A percentile compares a stretch with the other conserved stretches of the same genome.
These are phyloP conservation scores for Stegastes partitus DNA, from an alignment of 2,113 vertebrate genomes.

Conservation along the genomic window DNA sequence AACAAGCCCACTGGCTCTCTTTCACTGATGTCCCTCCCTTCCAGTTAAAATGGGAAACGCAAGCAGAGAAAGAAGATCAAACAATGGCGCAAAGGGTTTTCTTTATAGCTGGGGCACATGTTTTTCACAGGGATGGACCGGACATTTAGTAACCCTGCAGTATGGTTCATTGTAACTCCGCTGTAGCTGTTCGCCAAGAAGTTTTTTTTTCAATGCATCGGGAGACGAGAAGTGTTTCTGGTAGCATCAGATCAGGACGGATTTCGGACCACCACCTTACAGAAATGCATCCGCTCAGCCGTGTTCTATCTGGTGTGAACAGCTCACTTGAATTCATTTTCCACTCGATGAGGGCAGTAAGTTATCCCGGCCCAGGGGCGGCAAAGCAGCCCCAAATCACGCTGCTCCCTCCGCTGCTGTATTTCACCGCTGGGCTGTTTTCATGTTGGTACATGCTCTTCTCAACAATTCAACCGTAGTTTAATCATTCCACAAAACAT, in stretches of 20 bases:
- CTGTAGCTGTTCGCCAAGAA: not conserved
- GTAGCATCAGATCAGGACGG: no score
- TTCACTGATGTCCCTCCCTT: conserved; percentile 27
- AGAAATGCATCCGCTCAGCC: no score
- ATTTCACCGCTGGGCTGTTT: not conserved
- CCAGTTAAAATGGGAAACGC: conserved; percentile 42
- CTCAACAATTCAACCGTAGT: not conserved
- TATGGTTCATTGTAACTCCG: not conserved
- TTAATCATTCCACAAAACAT: not conserved
- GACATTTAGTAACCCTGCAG: not conserved
- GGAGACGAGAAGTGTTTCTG: not conserved
- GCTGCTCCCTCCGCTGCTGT: not conserved
- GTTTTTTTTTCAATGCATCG: not conserved
- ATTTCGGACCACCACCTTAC: no score
- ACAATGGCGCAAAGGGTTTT: conserved; percentile 30
- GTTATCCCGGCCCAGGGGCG: not conserved
- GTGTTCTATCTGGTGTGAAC: no score
- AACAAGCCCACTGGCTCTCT: conserved; percentile 38
- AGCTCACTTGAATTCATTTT: not conserved
- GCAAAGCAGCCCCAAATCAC: not conserved
- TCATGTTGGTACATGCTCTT: not conserved
- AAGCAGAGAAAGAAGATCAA: conserved; percentile 55
- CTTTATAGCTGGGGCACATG: no score
- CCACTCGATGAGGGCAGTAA: not conserved
- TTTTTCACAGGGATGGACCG: conserved; percentile 19